phyloP scores from a whole-genome alignment of 2,113 vertebrate genomes.

The Pycnonotus jocosus region DNA sequence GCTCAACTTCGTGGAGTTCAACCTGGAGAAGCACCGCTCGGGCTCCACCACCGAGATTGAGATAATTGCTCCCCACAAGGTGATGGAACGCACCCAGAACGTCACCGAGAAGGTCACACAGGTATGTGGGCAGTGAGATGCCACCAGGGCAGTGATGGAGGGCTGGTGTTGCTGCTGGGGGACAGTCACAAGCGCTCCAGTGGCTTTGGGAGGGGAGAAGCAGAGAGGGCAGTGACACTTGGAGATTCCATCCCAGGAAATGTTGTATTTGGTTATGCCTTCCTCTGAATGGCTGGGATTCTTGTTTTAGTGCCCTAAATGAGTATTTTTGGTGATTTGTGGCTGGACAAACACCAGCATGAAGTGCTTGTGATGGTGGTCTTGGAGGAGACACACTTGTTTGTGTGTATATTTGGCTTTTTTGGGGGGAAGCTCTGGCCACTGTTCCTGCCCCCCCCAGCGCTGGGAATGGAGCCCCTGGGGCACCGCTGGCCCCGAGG shows the following conservation, averaged over 20 bases:
- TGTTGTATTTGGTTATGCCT: not conserved
- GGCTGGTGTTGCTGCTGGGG: not conserved
- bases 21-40: conserved; percentile 86
- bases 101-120: conserved; percentile 99
- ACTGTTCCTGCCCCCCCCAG: not conserved
- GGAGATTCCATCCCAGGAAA: not conserved
- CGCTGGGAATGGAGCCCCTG: fast-evolving
- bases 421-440: not conserved
- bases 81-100: conserved; percentile 93
- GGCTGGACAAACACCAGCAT: not conserved
- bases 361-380: not conserved
- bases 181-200: not conserved
- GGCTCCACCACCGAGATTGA: conserved; percentile 92
- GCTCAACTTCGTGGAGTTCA: conserved; percentile 86
- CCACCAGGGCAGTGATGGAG: not conserved
- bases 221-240: not conserved
- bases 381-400: fast-evolving
- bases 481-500: fast-evolving
- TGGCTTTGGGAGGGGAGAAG: not conserved
- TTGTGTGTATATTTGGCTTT: not conserved
- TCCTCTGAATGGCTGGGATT: not conserved
- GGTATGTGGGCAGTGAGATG: not conserved
- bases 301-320: not conserved
- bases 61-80: conserved; percentile 93
- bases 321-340: not conserved